A percentile compares a stretch with the other conserved stretches of the same genome.
Evolutionary conservation across 2,797 vertebrate genomes (phyloP).

Genomic region (Allobates femoralis): DNA sequence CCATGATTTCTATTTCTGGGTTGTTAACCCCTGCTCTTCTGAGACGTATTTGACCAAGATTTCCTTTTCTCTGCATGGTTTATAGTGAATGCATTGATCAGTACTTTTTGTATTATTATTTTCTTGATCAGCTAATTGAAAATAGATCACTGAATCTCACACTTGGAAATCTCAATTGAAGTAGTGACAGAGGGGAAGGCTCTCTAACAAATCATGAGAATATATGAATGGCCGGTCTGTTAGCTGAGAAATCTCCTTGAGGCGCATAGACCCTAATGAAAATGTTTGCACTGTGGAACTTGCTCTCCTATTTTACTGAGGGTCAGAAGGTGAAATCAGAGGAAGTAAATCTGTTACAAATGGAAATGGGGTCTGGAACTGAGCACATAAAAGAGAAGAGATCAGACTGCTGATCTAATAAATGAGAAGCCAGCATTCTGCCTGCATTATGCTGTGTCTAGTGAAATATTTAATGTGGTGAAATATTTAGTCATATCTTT

Average conservation of each 20-base stretch:
- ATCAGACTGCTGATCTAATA: constrained; percentile 47
- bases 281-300: constrained; percentile 46
- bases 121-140: constrained; percentile 5
- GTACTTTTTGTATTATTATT: background rate
- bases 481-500: constrained; percentile 37
- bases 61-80: background rate
- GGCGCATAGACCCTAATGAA: constrained; percentile 42
- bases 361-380: constrained; percentile 29
- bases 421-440: constrained; percentile 23
- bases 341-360: constrained; percentile 43
- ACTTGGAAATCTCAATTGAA: constrained; percentile 9
- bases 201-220: constrained; percentile 34
- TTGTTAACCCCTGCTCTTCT: background rate
- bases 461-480: constrained; percentile 24
- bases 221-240: constrained; percentile 55
- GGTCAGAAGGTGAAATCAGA: constrained; percentile 33
- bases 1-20: constrained; percentile 10
- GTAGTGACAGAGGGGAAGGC: constrained; percentile 11
- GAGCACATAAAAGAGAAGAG: background rate
- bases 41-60: constrained; percentile 8
- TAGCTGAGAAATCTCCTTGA: constrained; percentile 33
- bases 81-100: background rate
- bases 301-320: constrained; percentile 28
- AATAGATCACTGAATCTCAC: constrained; percentile 30
- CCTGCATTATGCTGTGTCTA: constrained; percentile 29